Percentiles rank a stretch among this genome's conserved stretches.
These are phyloP conservation scores for Ceuthmochares aereus DNA, from an alignment of 2,113 vertebrate genomes.

Conservation along the genomic window DNA sequence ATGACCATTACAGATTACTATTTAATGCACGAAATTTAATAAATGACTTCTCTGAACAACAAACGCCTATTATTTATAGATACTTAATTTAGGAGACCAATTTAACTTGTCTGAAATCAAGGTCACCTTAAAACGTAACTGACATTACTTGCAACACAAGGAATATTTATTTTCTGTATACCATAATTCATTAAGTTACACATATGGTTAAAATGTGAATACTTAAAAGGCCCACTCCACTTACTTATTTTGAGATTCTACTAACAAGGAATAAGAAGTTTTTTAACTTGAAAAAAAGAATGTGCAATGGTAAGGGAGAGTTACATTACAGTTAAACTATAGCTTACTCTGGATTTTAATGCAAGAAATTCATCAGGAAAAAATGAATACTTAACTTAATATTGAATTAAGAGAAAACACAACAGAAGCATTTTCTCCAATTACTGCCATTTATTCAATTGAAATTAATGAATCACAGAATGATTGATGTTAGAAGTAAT, in stretches of 20 bases:
- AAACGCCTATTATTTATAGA: conserved; percentile 62
- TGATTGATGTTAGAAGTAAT: neutral
- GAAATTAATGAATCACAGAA: neutral
- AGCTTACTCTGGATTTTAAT: neutral
- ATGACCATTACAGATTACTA: conserved; percentile 20
- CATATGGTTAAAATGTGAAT: conserved; percentile 55
- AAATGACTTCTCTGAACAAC: conserved; percentile 49
- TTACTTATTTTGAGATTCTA: neutral
- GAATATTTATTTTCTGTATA: conserved; percentile 60
- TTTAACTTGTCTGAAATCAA: conserved; percentile 69
- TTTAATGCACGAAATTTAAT: conserved; percentile 39
- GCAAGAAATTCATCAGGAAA: neutral
- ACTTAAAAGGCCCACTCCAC: conserved; percentile 27
- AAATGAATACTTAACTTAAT: neutral
- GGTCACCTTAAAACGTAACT: conserved; percentile 70
- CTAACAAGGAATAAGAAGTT: neutral
- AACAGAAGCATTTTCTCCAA: neutral
- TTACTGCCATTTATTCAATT: neutral
- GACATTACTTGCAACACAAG: conserved; percentile 65
- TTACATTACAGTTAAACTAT: neutral
- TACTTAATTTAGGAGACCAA: conserved; percentile 64
- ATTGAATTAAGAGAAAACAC: neutral
- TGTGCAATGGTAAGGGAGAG: neutral
- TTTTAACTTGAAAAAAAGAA: conserved; percentile 8
- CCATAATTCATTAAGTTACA: conserved; percentile 52